Percentiles rank a stretch among this genome's conserved stretches.
These are phyloP conservation scores for Harmothoe impar DNA, from an alignment of 2,888 invertebrate species.

Conservation along the genomic window DNA sequence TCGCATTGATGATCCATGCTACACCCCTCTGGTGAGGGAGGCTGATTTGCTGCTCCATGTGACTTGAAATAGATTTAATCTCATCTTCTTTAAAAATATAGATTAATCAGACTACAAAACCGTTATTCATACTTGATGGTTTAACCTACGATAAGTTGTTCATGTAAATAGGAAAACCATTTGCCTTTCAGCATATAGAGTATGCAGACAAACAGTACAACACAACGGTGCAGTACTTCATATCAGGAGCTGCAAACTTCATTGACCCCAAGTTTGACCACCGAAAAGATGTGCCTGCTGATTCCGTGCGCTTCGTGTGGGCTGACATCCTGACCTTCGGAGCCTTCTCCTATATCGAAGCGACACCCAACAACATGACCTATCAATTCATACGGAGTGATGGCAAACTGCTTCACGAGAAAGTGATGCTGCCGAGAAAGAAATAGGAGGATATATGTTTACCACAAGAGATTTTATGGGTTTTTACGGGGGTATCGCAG, in stretches of 20 bases:
- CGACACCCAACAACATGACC: constrained; percentile 76
- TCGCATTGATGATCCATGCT: no score
- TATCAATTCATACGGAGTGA: constrained; percentile 76
- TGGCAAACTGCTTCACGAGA: constrained; percentile 74
- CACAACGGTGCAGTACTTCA: constrained; percentile 81
- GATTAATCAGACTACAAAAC: no score
- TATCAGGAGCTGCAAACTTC: constrained; percentile 84
- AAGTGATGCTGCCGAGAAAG: constrained; percentile 72
- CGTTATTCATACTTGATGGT: no score
- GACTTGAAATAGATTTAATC: no score
- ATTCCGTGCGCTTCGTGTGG: constrained; percentile 80
- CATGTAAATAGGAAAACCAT: no score
- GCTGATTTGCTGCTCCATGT: no score
- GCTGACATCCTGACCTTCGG: constrained; percentile 72
- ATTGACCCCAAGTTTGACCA: constrained; percentile 80
- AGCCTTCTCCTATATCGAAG: constrained; percentile 74
- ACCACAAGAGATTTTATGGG: neutral
- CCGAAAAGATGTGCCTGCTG: constrained; percentile 76
- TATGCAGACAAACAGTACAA: constrained; percentile 62
- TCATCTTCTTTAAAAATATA: no score
- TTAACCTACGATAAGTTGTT: no score
- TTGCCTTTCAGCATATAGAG: constrained; percentile 54
- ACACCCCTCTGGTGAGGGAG: no score
- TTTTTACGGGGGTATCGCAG: no score
- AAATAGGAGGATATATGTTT: neutral